Base-by-base conservation (phyloP, 2,888 invertebrate genomes). In the Pachymerium ferrugineum region DNA sequence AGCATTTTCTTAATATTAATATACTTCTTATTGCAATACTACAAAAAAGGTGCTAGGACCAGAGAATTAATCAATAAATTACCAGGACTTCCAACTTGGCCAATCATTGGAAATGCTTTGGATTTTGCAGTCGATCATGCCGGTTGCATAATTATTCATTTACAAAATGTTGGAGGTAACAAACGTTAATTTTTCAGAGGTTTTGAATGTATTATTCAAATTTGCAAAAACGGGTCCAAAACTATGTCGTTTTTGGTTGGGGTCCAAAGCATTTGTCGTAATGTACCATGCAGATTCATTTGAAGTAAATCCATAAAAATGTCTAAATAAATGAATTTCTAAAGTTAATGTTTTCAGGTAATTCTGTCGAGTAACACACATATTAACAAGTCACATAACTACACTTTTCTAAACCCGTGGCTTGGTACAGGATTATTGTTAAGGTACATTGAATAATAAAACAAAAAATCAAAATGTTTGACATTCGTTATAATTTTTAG, bases 61-160 rank as follows among this genome's bases (percentile, higher is more conserved):
- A 76, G 73, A 71, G 76, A 78, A 72, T 69, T 80, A 0, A 75
- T 83, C 0, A 76, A 79, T 42, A 80, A 77, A 77, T 80, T 84
- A 74, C 83, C 84, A 0, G 83, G 84, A 14, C 80, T 81, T 0
- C 78, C 76, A 22, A 78, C 79, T 0, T 75, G 77, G 72, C 81
- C 81, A 0, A 70, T 82, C 16, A 74, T 81, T 14, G 82, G 82
- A 33, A 81, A 81, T 74, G 74, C 79, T 4, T 74, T 79, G 16
- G 78, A 78, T 67, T 74, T 80, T 28, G 30, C 80, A 10, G 76
- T 79, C 69, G 77, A 79, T n/a, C 74, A 77, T 33, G 79, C 80
- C 79, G 78, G 72, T 76, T n/a, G n/a, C n/a, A n/a, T n/a, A n/a
- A n/a, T n/a, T n/a, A n/a, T n/a, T n/a, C n/a, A n/a, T n/a, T n/a